phyloP scores from a whole-genome alignment of 2,797 vertebrate species.

The Rachycentron canadum region DNA sequence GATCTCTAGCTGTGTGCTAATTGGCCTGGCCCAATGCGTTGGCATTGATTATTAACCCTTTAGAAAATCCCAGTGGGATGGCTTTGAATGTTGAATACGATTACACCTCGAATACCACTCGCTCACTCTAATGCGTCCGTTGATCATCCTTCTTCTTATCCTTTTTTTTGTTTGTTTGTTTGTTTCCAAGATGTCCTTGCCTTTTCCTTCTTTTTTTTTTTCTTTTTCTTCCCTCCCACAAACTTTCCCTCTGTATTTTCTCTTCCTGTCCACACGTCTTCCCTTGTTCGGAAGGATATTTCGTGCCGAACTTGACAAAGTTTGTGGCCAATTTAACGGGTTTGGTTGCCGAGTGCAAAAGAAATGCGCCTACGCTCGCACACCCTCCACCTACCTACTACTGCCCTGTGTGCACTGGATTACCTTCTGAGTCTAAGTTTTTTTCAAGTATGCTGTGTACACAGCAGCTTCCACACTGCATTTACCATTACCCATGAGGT shows the following conservation, averaged over 20 bases:
- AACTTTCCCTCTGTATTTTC: not conserved
- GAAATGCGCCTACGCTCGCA: too few relatives aligned
- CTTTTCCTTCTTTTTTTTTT: too few relatives aligned
- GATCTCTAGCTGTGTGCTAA: constrained; percentile 66
- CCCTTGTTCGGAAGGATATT: too few relatives aligned
- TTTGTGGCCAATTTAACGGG: too few relatives aligned
- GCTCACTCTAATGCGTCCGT: constrained; percentile 14
- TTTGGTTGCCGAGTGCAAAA: too few relatives aligned
- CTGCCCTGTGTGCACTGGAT: too few relatives aligned
- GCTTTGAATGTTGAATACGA: constrained; percentile 43
- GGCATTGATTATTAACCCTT: constrained; percentile 67
- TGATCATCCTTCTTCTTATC: constrained; percentile 1
- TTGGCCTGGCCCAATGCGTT: constrained; percentile 48
- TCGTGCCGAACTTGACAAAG: too few relatives aligned
- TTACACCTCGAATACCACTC: constrained; percentile 34
- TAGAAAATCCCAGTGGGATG: constrained; percentile 47
- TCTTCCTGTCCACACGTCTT: not conserved
- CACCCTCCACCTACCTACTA: too few relatives aligned
- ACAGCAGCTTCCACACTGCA: not conserved
- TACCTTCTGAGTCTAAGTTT: too few relatives aligned
- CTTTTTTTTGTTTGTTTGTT: too few relatives aligned
- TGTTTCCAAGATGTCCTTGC: too few relatives aligned
- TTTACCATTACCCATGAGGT: not conserved
- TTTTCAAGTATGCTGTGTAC: too few relatives aligned
- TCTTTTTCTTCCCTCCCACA: not conserved